Evolutionary conservation across 2,113 vertebrate genomes (phyloP), one percentile per base, ranked within the genome.

Genomic region (Epinephelus cyanopodus): DNA sequence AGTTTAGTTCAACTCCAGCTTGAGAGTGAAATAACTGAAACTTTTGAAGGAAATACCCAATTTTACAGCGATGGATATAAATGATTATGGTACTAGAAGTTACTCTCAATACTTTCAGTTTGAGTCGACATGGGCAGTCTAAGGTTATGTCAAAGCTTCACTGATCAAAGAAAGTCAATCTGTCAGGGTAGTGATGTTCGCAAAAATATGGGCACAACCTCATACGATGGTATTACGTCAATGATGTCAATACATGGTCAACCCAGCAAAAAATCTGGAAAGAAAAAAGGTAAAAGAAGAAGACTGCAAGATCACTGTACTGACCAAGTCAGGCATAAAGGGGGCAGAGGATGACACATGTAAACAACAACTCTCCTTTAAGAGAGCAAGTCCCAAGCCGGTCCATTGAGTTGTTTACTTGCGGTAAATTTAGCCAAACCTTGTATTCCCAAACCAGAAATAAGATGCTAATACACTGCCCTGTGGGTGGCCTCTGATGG

Each of bases 361-460:
- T 64, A 53, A 70, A 74, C 27, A 72, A 71, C 37, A 69, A 56
- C 54, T n/a, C 7, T 12, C 21, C 69, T 77, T 58, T 19, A 25
- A 47, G 50, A 72, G 74, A 56, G 6, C 64, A 71, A 29, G 37
- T 85, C 84, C 64, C 60, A 71, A 82, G 72, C 60, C 52, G 48
- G 61, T 56, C 42, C 14, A 21, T 53, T 33, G 68, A 64, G 68
- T 82, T 88, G 81, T 90, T 84, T 84, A 82, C 68, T 83, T 80
- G 74, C 23, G 4, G 29, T 74, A 58, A 75, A 83, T 82, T 42
- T 74, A 77, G 81, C 71, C 63, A 77, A 79, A 74, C 52, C 82
- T 79, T 74, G 71, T 83, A 74, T 79, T 87, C 71, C 73, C 75
- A 45, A 80, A 77, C 42, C 52, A 60, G 83, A 83, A 72, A 80